Conservation (phyloP, 2,888 invertebrate genomes). For the Flexamia atlantica region DNA sequence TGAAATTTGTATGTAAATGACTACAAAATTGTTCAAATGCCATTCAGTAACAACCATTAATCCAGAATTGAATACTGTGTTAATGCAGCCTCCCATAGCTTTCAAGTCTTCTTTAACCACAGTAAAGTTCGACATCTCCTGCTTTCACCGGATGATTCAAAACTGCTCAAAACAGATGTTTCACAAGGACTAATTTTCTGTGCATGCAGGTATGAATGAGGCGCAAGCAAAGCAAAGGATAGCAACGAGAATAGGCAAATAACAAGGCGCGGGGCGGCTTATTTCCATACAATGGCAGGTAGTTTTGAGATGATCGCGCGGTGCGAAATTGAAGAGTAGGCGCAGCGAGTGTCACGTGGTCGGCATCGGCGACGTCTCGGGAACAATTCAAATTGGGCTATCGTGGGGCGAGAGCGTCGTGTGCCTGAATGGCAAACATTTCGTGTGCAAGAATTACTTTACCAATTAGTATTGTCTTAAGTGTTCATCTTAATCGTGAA, state of each 20-base stretch:
- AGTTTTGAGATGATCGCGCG: constrained; percentile 4
- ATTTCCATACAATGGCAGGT: constrained; percentile 44
- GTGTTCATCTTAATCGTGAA: too few relatives aligned
- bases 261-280: constrained; percentile 39
- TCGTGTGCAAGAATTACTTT: too few relatives aligned
- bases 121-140: not conserved
- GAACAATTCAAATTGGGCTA: constrained; percentile 37
- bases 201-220: constrained; percentile 41
- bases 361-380: not conserved
- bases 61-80: too few relatives aligned
- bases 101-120: too few relatives aligned
- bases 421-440: too few relatives aligned
- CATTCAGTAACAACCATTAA: too few relatives aligned
- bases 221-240: not conserved
- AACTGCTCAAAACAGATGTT: not conserved
- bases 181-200: constrained; percentile 1
- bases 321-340: constrained; percentile 30
- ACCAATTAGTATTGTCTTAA: too few relatives aligned
- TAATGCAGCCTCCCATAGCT: too few relatives aligned
- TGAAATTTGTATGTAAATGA: too few relatives aligned
- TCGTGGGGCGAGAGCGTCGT: not conserved
- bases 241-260: constrained; percentile 38
- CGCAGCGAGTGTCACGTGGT: constrained; percentile 6
- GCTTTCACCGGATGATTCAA: constrained; percentile 5
- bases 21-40: too few relatives aligned